A percentile compares a stretch with the other conserved stretches of the same genome.
These are phyloP conservation scores for Zapornia atra DNA, from an alignment of 2,113 vertebrate species.

Conservation along the genomic window DNA sequence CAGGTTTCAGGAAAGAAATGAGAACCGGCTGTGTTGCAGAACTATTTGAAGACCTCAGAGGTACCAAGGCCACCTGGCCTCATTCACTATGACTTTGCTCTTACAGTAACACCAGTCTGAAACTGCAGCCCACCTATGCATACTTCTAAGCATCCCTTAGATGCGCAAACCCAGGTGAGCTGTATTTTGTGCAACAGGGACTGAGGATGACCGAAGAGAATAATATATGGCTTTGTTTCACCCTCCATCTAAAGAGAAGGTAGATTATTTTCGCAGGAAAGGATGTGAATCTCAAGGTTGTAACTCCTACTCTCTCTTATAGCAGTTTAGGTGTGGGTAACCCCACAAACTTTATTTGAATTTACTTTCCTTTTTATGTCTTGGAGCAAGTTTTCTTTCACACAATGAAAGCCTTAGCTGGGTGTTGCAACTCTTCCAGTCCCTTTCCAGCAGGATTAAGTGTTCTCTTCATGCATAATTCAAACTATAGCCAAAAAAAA, in stretches of 20 bases:
- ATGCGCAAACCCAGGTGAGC: neutral
- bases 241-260: neutral
- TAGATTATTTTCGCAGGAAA: neutral
- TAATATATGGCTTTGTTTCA: neutral
- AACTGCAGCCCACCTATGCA: neutral
- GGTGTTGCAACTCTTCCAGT: neutral
- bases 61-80: fast-evolving
- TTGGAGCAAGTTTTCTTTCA: neutral
- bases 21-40: neutral
- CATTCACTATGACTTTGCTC: neutral
- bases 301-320: neutral
- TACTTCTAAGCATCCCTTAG: neutral
- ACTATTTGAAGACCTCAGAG: neutral
- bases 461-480: conserved; percentile 3
- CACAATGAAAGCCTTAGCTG: neutral
- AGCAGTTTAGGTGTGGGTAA: neutral
- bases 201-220: neutral
- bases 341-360: neutral
- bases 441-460: conserved; percentile 36
- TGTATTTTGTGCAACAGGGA: neutral
- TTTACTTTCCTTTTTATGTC: neutral
- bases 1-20: neutral
- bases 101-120: neutral
- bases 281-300: neutral
- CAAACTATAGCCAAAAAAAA: neutral